Base-by-base conservation (phyloP, 2,113 vertebrate genomes). In the Coturnix japonica region DNA sequence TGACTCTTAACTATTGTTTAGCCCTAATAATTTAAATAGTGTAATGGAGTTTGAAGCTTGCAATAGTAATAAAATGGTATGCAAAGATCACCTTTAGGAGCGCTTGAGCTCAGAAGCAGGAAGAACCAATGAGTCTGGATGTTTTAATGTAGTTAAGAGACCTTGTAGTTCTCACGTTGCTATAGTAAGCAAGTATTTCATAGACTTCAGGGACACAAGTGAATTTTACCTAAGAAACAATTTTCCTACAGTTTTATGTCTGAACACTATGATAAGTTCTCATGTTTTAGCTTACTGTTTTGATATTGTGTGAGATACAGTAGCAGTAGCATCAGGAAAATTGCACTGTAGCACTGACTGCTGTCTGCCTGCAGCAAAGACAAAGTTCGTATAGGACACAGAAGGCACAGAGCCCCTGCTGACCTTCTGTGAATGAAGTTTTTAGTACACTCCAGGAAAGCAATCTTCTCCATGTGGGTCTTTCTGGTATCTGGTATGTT, bases 281-380 rank as follows among this genome's bases (percentile, higher is more conserved):
- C 30, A 53, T 43, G 5, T 73, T 92, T 57, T 31, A 37, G 7
- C 4, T 2, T 43, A 4, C 8, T 49, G 61, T 53, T 44, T 60
- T 51, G 31, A 20, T 85, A 44, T 54, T 87, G 30, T 4, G 1
- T 31, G 11, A 92, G 16, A 7, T 10, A 53, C 37, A 37, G 59
- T 46, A 88, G 71, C 39, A 41, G 35, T 39, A 80, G 20, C 69
- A 64, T 8, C 47, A 49, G 71, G 71, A 93, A 92, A 73, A 89
- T 64, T 85, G 13, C 46, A 77, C 26, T 56, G 33, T 80, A 46
- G 51, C n/a, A 21, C 43, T 82, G 65, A 90, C 73, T 3, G 3
- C 16, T n/a, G 37, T 30, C 82, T 94, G 90, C 90, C 91, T 88
- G 39, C 60, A 86, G 93, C 82, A 83, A 95, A 85, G 85, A 37